Evolutionary conservation across 1,140 invertebrate genomes (phyloP), one percentile per base, ranked within the genome.

Genomic region (Acromyrmex charruanus): DNA sequence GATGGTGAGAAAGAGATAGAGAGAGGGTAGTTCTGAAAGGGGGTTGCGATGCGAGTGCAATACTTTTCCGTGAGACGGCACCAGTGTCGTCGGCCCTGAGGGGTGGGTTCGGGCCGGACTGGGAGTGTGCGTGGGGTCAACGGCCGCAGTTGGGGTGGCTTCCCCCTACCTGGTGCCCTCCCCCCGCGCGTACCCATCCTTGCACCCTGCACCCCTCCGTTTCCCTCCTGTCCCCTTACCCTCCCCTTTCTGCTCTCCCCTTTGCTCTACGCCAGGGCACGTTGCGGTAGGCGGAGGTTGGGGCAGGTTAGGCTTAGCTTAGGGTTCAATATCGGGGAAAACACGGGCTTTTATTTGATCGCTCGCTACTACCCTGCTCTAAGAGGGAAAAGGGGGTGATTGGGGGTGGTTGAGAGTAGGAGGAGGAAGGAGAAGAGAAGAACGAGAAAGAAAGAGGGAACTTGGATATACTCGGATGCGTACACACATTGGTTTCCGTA

Each of bases 281-380:
- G 90, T 92, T 91, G 91, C 87, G 91, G 90, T 89, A 91, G 92
- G 88, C 89, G 89, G 86, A 91, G 89, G 91, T 93, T 93, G 93
- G 87, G 92, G 91, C 92, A 94, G 94, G 94, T 94, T 94, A 94
- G 93, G 93, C 93, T 94, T 92, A 94, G 93, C 93, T 94, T 94
- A 94, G 93, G 93, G 93, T 94, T 94, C 94, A 94, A 94, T 94
- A 94, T 94, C 94, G 93, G 92, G 92, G 91, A 94, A 94, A 94
- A 94, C 92, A 92, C 86, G 91, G 87, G 90, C 92, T 93, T 94
- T 94, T 94, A 94, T 94, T 94, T 94, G 93, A 94, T 94, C 93
- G 93, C 81, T 91, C 81, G 90, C 89, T 87, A 92, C 89, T 87
- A 92, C 89, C 85, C 81, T 86, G 74, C 31, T 82, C 28, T 69